A percentile compares a stretch with the other conserved stretches of the same genome.
Conservation (phyloP, 2,113 vertebrate genomes). For the Ascaphus truei region DNA sequence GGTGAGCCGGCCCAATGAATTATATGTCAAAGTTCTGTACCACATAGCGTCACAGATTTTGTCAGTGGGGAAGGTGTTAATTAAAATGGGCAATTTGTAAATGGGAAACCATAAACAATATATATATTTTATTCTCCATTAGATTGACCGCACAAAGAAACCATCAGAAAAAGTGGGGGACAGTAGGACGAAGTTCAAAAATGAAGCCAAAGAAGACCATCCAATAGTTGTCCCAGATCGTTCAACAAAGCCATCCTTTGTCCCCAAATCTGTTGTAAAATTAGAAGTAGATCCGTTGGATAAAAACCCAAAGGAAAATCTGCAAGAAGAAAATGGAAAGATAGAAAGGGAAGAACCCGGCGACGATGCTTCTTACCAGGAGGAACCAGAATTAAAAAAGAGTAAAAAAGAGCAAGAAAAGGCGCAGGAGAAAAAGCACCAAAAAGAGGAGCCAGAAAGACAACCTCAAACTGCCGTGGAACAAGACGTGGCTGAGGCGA, state of each 20-base stretch:
- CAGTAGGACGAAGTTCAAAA: slow-evolving; percentile 55
- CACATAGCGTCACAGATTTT: no score
- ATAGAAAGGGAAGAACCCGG: slow-evolving; percentile 51
- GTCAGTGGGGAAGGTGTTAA: no score
- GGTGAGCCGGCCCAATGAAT: no score
- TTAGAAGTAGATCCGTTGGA: slow-evolving; percentile 77
- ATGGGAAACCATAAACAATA: no score
- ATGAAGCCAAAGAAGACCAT: slow-evolving; percentile 51
- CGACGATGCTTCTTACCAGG: slow-evolving; percentile 54
- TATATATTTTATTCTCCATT: no score
- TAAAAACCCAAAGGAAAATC: slow-evolving; percentile 68
- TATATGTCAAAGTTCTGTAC: no score
- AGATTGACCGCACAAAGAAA: slow-evolving; percentile 93
- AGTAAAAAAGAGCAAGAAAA: slow-evolving; percentile 48
- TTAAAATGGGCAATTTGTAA: no score
- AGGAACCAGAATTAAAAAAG: slow-evolving; percentile 54
- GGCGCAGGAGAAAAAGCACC: slow-evolving; percentile 57
- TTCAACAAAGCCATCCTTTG: slow-evolving; percentile 70
- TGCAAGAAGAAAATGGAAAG: slow-evolving; percentile 60
- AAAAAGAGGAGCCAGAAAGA: slow-evolving; percentile 56
- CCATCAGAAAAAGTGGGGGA: slow-evolving; percentile 64
- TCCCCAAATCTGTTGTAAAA: slow-evolving; percentile 62
- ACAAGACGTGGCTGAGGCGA: slow-evolving; percentile 54
- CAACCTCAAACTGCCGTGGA: slow-evolving; percentile 52
- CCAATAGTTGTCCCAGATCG: slow-evolving; percentile 69